Evolutionary conservation across 2,113 vertebrate genomes (phyloP).

Genomic region (Aptenodytes patagonicus): DNA sequence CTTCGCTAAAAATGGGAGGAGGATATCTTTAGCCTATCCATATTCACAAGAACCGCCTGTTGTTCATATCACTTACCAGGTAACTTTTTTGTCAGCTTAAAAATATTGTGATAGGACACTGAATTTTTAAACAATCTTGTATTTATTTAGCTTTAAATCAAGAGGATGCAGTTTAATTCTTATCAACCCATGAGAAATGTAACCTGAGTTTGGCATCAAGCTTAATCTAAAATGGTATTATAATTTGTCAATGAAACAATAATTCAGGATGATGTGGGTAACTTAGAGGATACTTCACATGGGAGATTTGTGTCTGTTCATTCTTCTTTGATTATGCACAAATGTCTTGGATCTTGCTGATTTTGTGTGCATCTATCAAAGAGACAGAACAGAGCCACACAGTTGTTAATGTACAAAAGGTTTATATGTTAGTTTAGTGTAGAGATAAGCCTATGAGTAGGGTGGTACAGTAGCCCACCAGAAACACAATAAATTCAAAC

Average conservation of each 20-base stretch:
- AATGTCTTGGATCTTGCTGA: not conserved
- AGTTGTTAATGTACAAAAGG: not conserved
- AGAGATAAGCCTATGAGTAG: not conserved
- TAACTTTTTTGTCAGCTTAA: slow-evolving; percentile 55
- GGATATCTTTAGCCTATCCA: slow-evolving; percentile 74
- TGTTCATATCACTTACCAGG: slow-evolving; percentile 86
- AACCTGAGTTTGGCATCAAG: not conserved
- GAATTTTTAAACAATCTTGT: not conserved
- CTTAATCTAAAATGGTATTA: not conserved
- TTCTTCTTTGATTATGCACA: not conserved
- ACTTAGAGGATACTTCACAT: not conserved
- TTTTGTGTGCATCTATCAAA: not conserved
- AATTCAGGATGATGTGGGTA: not conserved
- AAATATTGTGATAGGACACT: not conserved
- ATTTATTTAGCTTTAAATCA: not conserved
- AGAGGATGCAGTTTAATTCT: not conserved
- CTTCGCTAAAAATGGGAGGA: slow-evolving; percentile 81
- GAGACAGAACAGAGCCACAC: not conserved
- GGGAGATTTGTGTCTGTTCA: not conserved
- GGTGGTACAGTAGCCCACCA: not conserved
- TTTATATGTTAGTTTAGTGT: not conserved
- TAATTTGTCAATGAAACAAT: not conserved
- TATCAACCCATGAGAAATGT: not conserved
- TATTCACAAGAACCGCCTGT: slow-evolving; percentile 79
- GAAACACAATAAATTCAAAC: not conserved